Conservation (phyloP, 2,797 vertebrate genomes). For the Pangasius krempfi region DNA sequence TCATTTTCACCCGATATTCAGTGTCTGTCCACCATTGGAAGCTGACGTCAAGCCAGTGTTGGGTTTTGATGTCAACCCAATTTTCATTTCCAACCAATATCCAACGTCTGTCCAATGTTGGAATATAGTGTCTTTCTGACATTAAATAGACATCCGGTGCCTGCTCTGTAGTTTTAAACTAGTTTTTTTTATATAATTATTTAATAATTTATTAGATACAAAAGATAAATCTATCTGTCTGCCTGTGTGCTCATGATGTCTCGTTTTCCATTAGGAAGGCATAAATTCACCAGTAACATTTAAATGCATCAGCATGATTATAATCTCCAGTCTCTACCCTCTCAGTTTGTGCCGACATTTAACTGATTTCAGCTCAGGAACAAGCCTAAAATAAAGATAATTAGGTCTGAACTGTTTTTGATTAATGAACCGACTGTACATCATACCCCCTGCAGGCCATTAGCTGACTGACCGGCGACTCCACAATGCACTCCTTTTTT, state of each 20-base stretch:
- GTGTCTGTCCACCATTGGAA: too few species aligned
- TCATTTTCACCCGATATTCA: too few species aligned
- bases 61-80: too few species aligned
- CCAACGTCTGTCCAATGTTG: too few species aligned
- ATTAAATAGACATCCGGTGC: too few species aligned
- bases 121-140: too few species aligned
- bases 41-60: too few species aligned
- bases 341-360: background rate
- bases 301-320: background rate
- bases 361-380: background rate
- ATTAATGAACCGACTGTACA: conserved; percentile 40
- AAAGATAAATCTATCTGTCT: background rate
- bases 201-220: background rate
- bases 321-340: background rate
- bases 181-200: background rate
- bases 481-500: background rate
- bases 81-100: too few species aligned
- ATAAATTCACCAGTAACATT: background rate
- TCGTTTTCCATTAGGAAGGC: background rate
- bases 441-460: background rate
- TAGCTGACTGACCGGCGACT: background rate
- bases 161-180: background rate
- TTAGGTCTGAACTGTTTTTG: conserved; percentile 36
- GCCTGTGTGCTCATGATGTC: too few species aligned
- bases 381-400: conserved; percentile 19